These are phyloP conservation scores for Caenorhabditis sp. DNA, from an alignment of 2,888 invertebrate species.

Conservation along the genomic window DNA sequence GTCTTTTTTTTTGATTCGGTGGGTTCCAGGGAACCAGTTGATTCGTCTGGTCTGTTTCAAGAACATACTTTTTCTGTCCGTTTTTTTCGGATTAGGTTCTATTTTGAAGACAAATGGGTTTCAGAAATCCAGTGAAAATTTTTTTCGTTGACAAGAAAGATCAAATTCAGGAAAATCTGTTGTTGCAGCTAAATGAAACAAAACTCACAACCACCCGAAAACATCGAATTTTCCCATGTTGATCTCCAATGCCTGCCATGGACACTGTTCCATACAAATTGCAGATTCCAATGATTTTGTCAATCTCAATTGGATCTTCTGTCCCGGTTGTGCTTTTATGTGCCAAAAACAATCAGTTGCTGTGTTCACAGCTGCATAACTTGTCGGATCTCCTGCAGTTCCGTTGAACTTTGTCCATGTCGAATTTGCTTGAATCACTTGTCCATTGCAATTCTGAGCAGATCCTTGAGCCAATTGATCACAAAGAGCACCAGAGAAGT, in stretches of 20 bases:
- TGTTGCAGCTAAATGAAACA: too few relatives aligned
- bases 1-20: too few relatives aligned
- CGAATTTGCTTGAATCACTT: constrained; percentile 19
- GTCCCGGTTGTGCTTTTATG: constrained; percentile 26
- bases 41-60: too few relatives aligned
- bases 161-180: too few relatives aligned
- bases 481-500: constrained; percentile 28
- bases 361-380: constrained; percentile 23
- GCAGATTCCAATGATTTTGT: constrained; percentile 12
- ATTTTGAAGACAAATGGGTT: too few relatives aligned
- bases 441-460: constrained; percentile 30
- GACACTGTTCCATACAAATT: constrained; percentile 40
- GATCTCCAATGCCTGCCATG: constrained; percentile 39
- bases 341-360: constrained; percentile 41
- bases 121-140: too few relatives aligned
- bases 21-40: too few relatives aligned
- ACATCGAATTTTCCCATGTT: constrained; percentile 36
- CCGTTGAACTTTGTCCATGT: constrained; percentile 37
- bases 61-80: too few relatives aligned
- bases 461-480: constrained; percentile 18
- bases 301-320: constrained; percentile 19
- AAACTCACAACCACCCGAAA: constrained; percentile 34
- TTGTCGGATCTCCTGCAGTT: constrained; percentile 35
- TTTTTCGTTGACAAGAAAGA: background rate
- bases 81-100: too few relatives aligned